These are phyloP conservation scores for Watsonalla cultraria DNA, from an alignment of 2,888 invertebrate genomes.

Conservation along the genomic window DNA sequence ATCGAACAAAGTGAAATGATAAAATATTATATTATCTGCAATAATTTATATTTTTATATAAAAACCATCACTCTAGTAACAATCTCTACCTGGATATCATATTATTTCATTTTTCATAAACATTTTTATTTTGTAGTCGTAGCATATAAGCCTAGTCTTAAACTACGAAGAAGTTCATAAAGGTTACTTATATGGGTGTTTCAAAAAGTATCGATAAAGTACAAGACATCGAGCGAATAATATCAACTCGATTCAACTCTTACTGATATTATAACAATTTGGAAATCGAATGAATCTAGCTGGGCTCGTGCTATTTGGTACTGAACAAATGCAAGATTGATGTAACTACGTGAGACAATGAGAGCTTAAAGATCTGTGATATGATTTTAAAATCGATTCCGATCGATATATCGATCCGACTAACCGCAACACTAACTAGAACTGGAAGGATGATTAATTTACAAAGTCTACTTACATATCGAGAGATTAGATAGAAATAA, in stretches of 20 bases:
- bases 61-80: conserved; percentile 77
- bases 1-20: conserved; percentile 43
- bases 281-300: conserved; percentile 58
- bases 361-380: conserved; percentile 13
- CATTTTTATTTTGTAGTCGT: conserved; percentile 58
- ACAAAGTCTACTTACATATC: conserved; percentile 66
- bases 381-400: conserved; percentile 5
- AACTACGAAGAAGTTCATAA: conserved; percentile 67
- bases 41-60: conserved; percentile 63
- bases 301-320: conserved; percentile 70
- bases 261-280: conserved; percentile 46
- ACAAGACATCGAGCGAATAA: conserved; percentile 28
- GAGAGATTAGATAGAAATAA: conserved; percentile 68
- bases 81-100: conserved; percentile 70
- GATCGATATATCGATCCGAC: conserved; percentile 1
- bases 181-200: conserved; percentile 38
- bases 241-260: conserved; percentile 31
- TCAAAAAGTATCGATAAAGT: conserved; percentile 28
- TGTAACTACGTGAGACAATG: conserved; percentile 50
- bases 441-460: conserved; percentile 68
- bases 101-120: conserved; percentile 66
- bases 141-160: conserved; percentile 72
- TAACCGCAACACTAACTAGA: conserved; percentile 18
- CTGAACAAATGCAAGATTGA: conserved; percentile 72
- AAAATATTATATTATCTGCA: conserved; percentile 45